A percentile compares a stretch with the other conserved stretches of the same genome.
Evolutionary conservation across 2,797 vertebrate genomes (phyloP).

Genomic region (Gallirallus australis): DNA sequence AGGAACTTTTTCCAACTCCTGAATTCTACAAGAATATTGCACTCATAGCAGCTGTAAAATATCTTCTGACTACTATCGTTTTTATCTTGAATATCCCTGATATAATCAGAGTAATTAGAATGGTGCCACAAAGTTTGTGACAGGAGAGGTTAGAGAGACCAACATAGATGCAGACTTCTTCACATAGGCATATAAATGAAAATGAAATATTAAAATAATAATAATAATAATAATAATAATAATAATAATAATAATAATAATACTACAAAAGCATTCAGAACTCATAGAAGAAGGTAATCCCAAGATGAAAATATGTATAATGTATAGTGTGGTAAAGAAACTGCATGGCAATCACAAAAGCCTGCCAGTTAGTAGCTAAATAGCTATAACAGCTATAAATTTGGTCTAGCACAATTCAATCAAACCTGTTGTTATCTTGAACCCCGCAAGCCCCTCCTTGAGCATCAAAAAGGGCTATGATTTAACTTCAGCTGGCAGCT

Average conservation of each 20-base stretch:
- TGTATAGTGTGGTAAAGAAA: neutral
- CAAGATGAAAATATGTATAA: neutral
- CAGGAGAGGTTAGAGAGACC: neutral
- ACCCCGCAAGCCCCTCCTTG: rapidly evolving
- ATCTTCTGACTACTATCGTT: neutral
- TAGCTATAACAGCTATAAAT: neutral
- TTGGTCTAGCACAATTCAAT: neutral
- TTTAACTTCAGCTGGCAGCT: neutral
- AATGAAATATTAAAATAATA: neutral
- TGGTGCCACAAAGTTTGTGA: rapidly evolving
- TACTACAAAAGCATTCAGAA: neutral
- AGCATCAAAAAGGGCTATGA: neutral
- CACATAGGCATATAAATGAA: neutral
- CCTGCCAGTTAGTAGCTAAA: neutral
- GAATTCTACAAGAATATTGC: neutral
- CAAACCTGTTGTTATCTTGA: neutral
- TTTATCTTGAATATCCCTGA: neutral
- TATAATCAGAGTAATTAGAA: neutral
- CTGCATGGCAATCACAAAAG: neutral
- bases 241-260: neutral
- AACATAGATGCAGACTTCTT: neutral
- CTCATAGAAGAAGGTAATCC: neutral
- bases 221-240: too few relatives aligned
- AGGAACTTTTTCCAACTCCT: neutral
- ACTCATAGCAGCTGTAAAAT: neutral